Evolutionary conservation across 2,888 invertebrate species (phyloP).

Genomic region (Andrena camellia): DNA sequence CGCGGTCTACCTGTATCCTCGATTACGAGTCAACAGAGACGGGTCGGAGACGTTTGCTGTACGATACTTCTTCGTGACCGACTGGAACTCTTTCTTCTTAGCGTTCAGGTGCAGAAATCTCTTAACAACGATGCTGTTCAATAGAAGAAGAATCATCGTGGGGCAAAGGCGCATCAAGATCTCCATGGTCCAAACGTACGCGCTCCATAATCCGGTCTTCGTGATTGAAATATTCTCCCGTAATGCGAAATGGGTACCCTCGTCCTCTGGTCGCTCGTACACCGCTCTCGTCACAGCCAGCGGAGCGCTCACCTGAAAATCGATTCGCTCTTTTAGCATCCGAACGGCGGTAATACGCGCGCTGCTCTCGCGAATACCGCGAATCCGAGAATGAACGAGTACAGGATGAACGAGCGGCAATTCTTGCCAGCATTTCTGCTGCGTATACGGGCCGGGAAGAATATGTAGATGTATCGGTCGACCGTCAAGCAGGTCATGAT

Average conservation of each 20-base stretch:
- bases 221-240: conserved; percentile 57
- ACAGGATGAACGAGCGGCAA: conserved; percentile 49
- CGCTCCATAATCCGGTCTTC: conserved; percentile 43
- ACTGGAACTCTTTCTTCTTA: conserved; percentile 59
- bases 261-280: conserved; percentile 37
- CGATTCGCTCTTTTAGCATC: background rate
- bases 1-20: conserved; percentile 60
- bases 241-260: conserved; percentile 39
- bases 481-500: conserved; percentile 66
- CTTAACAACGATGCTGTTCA: conserved; percentile 62
- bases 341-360: background rate
- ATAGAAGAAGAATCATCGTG: conserved; percentile 50
- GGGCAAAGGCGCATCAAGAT: conserved; percentile 53
- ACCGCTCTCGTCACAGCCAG: conserved; percentile 60
- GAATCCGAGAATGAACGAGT: conserved; percentile 65
- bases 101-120: conserved; percentile 61
- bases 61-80: conserved; percentile 61
- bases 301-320: conserved; percentile 59
- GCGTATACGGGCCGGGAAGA: conserved; percentile 65
- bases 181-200: conserved; percentile 65
- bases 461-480: conserved; percentile 65
- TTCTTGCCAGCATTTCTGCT: conserved; percentile 61
- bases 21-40: conserved; percentile 56
- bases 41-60: conserved; percentile 48
- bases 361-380: conserved; percentile 44